Conservation (phyloP, 1,140 invertebrate species). For the Gryon sp. region DNA sequence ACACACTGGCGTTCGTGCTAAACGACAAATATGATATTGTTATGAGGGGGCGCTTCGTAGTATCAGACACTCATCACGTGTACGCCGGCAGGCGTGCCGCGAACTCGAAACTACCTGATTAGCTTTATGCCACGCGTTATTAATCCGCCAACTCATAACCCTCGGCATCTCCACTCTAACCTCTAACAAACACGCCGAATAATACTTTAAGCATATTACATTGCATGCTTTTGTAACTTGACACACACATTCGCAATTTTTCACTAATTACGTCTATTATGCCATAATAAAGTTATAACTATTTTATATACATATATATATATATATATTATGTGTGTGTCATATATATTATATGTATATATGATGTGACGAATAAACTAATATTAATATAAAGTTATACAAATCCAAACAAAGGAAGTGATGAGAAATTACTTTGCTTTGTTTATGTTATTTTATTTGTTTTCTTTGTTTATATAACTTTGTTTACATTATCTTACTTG, state of each 20-base stretch:
- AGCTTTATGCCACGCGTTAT: constrained; percentile 77
- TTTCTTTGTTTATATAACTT: no score
- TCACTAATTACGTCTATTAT: constrained; percentile 14
- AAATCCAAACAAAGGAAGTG: no score
- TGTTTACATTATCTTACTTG: no score
- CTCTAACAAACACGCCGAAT: constrained; percentile 67
- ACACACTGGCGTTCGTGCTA: constrained; percentile 35
- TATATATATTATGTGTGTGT: no score
- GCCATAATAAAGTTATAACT: neutral
- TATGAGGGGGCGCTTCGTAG: constrained; percentile 66
- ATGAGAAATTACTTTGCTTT: no score
- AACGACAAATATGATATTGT: constrained; percentile 78
- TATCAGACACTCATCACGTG: constrained; percentile 63
- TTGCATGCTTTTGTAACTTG: constrained; percentile 34
- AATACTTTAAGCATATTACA: constrained; percentile 24
- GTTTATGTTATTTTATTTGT: no score
- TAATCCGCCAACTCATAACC: constrained; percentile 74
- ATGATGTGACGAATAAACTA: no score
- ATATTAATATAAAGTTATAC: no score
- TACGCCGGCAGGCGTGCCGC: constrained; percentile 60
- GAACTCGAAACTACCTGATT: constrained; percentile 77
- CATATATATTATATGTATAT: no score
- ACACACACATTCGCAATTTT: constrained; percentile 21
- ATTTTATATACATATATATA: no score
- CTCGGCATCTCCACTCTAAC: constrained; percentile 62